These are phyloP conservation scores for Pollachius pollachius DNA, from an alignment of 2,113 vertebrate species.

Conservation along the genomic window DNA sequence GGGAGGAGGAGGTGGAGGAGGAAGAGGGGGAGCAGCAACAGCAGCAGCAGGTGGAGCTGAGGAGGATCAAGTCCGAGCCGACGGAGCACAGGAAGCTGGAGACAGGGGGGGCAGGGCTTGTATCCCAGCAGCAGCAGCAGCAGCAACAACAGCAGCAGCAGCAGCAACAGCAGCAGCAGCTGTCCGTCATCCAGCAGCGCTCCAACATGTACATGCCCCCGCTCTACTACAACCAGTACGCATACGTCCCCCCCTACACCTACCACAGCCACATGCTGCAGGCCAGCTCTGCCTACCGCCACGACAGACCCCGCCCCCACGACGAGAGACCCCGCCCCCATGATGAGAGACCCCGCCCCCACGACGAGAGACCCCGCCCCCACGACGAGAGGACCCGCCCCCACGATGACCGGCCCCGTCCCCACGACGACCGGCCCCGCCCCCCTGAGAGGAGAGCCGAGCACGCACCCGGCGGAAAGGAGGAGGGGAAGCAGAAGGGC, in stretches of 20 bases:
- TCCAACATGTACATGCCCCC: constrained; percentile 97
- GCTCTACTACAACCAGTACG: constrained; percentile 97
- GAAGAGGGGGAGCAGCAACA: constrained; percentile 74
- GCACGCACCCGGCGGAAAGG: constrained; percentile 67
- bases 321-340: constrained; percentile 79
- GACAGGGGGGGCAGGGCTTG: constrained; percentile 40
- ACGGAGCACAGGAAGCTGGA: constrained; percentile 46
- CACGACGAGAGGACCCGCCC: constrained; percentile 63
- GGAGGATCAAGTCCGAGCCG: constrained; percentile 63
- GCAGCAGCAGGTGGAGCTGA: constrained; percentile 70
- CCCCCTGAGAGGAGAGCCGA: constrained; percentile 79
- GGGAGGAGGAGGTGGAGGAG: constrained; percentile 74
- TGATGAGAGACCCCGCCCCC: constrained; percentile 67
- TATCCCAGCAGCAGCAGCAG: constrained; percentile 44
- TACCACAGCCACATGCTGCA: constrained; percentile 94
- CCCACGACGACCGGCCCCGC: constrained; percentile 82
- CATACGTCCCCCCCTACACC: constrained; percentile 90
- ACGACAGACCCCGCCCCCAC: constrained; percentile 81
- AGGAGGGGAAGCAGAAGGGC: constrained; percentile 92
- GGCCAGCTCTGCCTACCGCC: constrained; percentile 86
- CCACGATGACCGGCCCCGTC: constrained; percentile 85
- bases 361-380: too few relatives aligned
- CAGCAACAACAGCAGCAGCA: constrained; percentile 23
- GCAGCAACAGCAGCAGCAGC: constrained; percentile 76
- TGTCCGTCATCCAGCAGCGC: constrained; percentile 93